Percentiles rank a stretch among this genome's conserved stretches.
These are phyloP conservation scores for Rhopilema esculentum DNA, from an alignment of 30 jellyfish, hydroid and myxozoan genomes.

Conservation along the genomic window DNA sequence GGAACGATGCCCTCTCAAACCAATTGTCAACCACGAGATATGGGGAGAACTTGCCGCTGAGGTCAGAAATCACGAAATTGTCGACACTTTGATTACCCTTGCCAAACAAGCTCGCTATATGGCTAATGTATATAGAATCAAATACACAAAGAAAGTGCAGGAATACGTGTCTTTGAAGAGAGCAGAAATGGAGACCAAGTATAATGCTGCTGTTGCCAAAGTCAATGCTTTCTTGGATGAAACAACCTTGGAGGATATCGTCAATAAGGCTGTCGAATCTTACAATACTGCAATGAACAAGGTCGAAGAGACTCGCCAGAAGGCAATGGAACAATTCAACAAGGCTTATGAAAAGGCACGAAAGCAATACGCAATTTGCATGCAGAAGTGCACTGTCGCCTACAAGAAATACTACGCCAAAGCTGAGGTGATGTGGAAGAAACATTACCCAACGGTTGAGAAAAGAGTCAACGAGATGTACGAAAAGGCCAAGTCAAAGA, in stretches of 20 bases:
- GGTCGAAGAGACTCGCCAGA: constrained; percentile 44
- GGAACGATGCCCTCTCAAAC: constrained; percentile 79
- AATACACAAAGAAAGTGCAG: constrained; percentile 7
- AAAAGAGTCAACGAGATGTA: constrained; percentile 40
- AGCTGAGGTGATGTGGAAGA: constrained; percentile 72
- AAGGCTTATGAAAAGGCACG: constrained; percentile 50
- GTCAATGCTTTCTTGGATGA: constrained; percentile 65
- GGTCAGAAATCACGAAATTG: constrained; percentile 80
- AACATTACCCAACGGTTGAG: constrained; percentile 56
- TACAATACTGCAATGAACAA: constrained; percentile 30
- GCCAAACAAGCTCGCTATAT: constrained; percentile 41
- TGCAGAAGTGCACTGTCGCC: constrained; percentile 26
- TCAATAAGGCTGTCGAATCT: constrained; percentile 42
- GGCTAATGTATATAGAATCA: constrained; percentile 22
- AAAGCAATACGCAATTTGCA: constrained; percentile 40
- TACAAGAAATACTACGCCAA: constrained; percentile 64
- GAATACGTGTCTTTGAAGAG: constrained; percentile 4
- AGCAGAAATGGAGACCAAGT: constrained; percentile 32
- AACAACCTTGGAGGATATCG: constrained; percentile 76
- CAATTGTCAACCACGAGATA: constrained; percentile 80
- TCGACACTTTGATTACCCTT: constrained; percentile 21
- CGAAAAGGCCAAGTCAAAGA: constrained; percentile 28
- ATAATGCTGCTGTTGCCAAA: constrained; percentile 20
- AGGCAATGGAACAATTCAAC: constrained; percentile 35
- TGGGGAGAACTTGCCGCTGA: constrained; percentile 94